phyloP scores from a whole-genome alignment of 1,140 invertebrate genomes.

The Drosophila grimshawi region DNA sequence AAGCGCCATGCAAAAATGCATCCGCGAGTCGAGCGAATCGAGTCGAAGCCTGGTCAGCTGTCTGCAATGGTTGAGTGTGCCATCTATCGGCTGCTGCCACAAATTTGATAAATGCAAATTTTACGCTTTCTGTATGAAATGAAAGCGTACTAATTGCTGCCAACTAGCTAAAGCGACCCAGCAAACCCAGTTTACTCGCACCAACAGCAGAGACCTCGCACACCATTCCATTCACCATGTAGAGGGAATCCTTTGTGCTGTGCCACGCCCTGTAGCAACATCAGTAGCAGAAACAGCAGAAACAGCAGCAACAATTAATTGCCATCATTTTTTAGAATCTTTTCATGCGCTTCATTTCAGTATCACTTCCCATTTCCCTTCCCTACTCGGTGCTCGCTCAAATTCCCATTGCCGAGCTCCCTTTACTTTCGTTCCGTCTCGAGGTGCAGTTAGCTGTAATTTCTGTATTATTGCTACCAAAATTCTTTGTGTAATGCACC shows the following conservation, averaged over 20 bases:
- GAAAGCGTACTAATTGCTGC: conserved; percentile 38
- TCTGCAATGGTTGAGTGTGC: not conserved
- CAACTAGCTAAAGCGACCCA: conserved; percentile 26
- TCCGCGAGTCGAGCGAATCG: not conserved
- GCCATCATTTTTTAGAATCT: conserved; percentile 68
- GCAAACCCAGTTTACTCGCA: conserved; percentile 5
- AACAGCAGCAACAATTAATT: conserved; percentile 62
- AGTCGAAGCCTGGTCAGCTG: not conserved
- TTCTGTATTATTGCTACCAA: conserved; percentile 57
- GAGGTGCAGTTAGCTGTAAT: conserved; percentile 49
- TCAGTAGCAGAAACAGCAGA: conserved; percentile 8
- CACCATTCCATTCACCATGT: not conserved
- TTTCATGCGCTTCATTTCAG: conserved; percentile 70
- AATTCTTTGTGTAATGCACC: conserved; percentile 56
- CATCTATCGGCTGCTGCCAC: not conserved
- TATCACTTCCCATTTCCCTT: conserved; percentile 7
- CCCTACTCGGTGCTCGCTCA: not conserved
- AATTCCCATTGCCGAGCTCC: not conserved
- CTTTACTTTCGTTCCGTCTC: conserved; percentile 5
- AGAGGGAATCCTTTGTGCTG: not conserved
- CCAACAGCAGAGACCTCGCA: too few relatives aligned
- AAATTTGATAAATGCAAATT: conserved; percentile 44
- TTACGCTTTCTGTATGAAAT: conserved; percentile 25
- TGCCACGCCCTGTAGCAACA: conserved; percentile 37
- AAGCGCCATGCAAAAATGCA: not conserved